Percentiles rank a stretch among this genome's conserved stretches.
Conservation (phyloP, 2,797 vertebrate species). For the Simalia tracyae region DNA sequence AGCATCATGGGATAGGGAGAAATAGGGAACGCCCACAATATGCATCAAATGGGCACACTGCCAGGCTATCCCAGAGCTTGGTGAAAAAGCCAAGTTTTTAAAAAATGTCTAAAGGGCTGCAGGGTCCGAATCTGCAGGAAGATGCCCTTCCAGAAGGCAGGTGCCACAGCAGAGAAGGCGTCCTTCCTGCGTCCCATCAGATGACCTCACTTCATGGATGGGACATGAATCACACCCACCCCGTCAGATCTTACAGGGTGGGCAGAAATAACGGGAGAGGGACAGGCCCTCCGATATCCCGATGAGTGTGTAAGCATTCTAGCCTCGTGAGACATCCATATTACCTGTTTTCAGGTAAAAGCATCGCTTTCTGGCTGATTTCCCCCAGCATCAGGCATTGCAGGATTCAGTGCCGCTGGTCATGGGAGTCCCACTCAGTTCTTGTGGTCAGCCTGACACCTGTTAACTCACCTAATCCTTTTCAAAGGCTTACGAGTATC, state of each 20-base stretch:
- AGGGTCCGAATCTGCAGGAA: neutral
- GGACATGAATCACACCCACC: no score
- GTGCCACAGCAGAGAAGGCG: no score
- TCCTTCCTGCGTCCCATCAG: no score
- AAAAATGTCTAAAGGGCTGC: neutral
- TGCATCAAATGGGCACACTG: neutral
- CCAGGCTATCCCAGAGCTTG: neutral
- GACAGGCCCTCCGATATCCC: neutral
- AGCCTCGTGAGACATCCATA: neutral
- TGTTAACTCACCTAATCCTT: neutral
- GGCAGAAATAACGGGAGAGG: neutral
- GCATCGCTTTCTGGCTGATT: neutral
- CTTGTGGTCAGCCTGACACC: neutral
- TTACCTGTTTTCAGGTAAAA: neutral
- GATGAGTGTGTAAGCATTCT: neutral
- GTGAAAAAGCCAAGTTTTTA: neutral
- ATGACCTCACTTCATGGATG: no score
- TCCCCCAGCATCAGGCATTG: neutral
- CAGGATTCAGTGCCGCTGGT: no score
- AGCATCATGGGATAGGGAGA: neutral
- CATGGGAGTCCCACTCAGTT: neutral
- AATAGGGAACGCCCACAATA: neutral
- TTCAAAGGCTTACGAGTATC: neutral
- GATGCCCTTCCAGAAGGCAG: no score
- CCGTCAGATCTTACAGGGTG: neutral